A percentile compares a stretch with the other conserved stretches of the same genome.
Evolutionary conservation across 1,140 invertebrate genomes (phyloP).

Genomic region (Apis cerana): DNA sequence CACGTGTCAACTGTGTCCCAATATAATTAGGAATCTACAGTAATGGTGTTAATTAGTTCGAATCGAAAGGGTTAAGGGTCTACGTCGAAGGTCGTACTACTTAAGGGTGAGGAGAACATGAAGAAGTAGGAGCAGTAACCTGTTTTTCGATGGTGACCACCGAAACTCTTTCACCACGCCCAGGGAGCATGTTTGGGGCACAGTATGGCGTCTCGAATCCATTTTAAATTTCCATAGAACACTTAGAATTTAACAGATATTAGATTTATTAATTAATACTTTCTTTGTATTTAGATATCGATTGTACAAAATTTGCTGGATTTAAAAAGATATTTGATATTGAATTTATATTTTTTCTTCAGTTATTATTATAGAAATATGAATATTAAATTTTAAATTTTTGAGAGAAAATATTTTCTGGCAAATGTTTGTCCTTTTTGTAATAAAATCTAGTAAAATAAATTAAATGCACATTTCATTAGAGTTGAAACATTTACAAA

Average conservation of each 20-base stretch:
- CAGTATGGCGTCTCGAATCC: not conserved
- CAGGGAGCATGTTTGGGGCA: not conserved
- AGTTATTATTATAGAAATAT: too few species aligned
- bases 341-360: too few species aligned
- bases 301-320: too few species aligned
- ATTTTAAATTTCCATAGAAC: not conserved
- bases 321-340: too few species aligned
- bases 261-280: too few species aligned
- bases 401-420: too few species aligned
- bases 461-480: not conserved
- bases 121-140: conserved; percentile 17
- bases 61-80: conserved; percentile 52
- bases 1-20: too few species aligned
- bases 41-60: conserved; percentile 40
- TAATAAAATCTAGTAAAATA: not conserved
- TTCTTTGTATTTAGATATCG: too few species aligned
- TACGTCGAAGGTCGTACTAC: conserved; percentile 64
- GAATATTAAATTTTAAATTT: too few species aligned
- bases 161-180: conserved; percentile 52
- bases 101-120: conserved; percentile 62
- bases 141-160: conserved; percentile 39
- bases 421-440: too few species aligned
- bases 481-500: too few species aligned
- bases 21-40: not conserved
- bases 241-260: too few species aligned